These are phyloP conservation scores for Morone saxatilis DNA, from an alignment of 2,113 vertebrate genomes.

Conservation along the genomic window DNA sequence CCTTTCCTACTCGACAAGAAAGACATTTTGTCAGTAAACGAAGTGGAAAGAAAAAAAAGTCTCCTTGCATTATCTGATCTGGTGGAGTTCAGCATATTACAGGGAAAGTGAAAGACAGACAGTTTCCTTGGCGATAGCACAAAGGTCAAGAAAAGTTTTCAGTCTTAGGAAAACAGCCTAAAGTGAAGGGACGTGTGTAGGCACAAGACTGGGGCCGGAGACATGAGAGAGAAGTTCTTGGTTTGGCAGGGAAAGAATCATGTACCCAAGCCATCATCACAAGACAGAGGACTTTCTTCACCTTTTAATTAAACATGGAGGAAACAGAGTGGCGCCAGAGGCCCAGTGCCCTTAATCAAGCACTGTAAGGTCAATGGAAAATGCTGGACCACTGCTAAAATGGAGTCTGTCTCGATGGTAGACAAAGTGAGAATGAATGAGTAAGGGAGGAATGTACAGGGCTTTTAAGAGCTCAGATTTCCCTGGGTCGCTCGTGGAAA, in stretches of 20 bases:
- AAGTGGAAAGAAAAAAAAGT: conserved; percentile 30
- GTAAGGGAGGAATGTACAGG: conserved; percentile 51
- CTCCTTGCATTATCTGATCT: conserved; percentile 62
- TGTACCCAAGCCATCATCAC: conserved; percentile 76
- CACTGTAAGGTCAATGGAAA: conserved; percentile 81
- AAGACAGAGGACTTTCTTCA: conserved; percentile 82
- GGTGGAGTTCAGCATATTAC: conserved; percentile 62
- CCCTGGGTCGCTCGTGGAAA: conserved; percentile 41
- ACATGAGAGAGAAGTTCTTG: conserved; percentile 28
- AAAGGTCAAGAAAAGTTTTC: conserved; percentile 62
- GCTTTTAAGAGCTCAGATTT: conserved; percentile 78
- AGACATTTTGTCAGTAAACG: conserved; percentile 73
- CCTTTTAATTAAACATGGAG: conserved; percentile 85
- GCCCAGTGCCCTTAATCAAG: conserved; percentile 81
- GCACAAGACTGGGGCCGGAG: conserved; percentile 31
- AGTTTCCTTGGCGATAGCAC: conserved; percentile 53
- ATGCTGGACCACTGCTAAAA: conserved; percentile 61
- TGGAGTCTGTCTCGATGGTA: conserved; percentile 56
- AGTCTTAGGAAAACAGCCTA: conserved; percentile 41
- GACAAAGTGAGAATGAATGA: conserved; percentile 67
- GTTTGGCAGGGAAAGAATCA: conserved; percentile 61
- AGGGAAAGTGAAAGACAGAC: conserved; percentile 68
- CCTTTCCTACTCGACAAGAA: conserved; percentile 48
- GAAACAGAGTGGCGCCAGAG: conserved; percentile 79
- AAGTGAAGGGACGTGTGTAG: conserved; percentile 55